Percentiles rank a stretch among this genome's conserved stretches.
These are phyloP conservation scores for Epizoanthus stellaris DNA, from an alignment of 92 coral and sea anemone genomes.

Conservation along the genomic window DNA sequence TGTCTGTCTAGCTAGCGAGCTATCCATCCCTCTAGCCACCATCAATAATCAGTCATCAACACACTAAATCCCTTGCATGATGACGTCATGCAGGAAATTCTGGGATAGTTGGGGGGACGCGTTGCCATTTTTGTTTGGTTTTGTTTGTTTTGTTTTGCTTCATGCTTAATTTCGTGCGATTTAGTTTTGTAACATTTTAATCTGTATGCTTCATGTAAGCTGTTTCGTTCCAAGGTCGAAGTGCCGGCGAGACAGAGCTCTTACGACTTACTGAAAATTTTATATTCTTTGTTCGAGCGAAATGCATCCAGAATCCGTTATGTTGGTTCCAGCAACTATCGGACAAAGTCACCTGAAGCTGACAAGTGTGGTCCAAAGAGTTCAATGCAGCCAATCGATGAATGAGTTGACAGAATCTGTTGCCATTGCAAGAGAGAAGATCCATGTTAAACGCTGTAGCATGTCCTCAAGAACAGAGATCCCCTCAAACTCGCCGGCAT, in stretches of 20 bases:
- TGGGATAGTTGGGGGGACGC: too few relatives aligned
- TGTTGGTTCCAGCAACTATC: not conserved
- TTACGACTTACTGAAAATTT: not conserved
- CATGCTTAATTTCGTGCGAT: too few relatives aligned
- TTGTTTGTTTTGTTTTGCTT: too few relatives aligned
- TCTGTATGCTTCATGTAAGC: too few relatives aligned
- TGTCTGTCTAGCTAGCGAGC: too few relatives aligned
- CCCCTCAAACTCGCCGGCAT: conserved; percentile 1
- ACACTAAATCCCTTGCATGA: too few relatives aligned
- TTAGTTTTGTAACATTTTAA: too few relatives aligned
- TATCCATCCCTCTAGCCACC: too few relatives aligned
- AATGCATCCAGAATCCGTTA: not conserved
- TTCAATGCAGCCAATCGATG: not conserved
- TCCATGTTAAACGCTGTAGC: conserved; percentile 16
- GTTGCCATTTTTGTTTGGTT: too few relatives aligned
- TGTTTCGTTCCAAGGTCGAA: too few relatives aligned
- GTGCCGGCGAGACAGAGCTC: not conserved
- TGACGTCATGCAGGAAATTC: too few relatives aligned
- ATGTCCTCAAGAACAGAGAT: not conserved
- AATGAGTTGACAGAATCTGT: conserved; percentile 9
- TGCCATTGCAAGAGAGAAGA: conserved; percentile 4
- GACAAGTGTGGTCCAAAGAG: not conserved
- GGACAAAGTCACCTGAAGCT: not conserved
- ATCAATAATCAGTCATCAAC: too few relatives aligned
- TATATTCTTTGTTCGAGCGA: not conserved